These are phyloP conservation scores for Andrena haemorrhoa DNA, from an alignment of 2,888 invertebrate genomes.

Conservation along the genomic window DNA sequence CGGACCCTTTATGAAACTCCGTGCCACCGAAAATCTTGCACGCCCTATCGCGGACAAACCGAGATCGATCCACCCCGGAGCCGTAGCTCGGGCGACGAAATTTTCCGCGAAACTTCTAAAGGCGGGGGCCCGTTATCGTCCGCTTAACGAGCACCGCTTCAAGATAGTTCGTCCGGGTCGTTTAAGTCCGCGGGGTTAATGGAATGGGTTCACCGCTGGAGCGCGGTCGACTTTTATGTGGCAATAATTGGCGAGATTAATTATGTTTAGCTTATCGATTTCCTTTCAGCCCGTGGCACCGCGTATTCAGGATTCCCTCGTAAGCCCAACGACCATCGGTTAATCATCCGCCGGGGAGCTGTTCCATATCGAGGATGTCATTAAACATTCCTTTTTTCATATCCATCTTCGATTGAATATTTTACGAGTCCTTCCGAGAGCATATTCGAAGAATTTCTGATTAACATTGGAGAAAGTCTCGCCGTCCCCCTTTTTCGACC, in stretches of 20 bases:
- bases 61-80: conserved; percentile 25
- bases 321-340: neutral
- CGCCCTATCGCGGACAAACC: conserved; percentile 7
- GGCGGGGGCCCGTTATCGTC: conserved; percentile 46
- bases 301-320: neutral
- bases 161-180: conserved; percentile 33
- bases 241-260: conserved; percentile 52
- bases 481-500: neutral
- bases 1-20: conserved; percentile 25
- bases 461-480: conserved; percentile 29
- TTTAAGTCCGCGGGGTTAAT: conserved; percentile 41
- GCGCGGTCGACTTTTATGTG: conserved; percentile 38
- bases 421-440: conserved; percentile 34
- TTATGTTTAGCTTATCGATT: conserved; percentile 50
- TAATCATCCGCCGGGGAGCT: neutral
- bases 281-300: neutral
- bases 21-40: conserved; percentile 46
- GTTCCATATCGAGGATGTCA: conserved; percentile 21
- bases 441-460: conserved; percentile 28
- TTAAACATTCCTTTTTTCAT: conserved; percentile 45
- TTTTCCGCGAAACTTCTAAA: conserved; percentile 47
- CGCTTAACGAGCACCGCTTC: conserved; percentile 52
- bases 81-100: conserved; percentile 41
- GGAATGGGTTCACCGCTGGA: conserved; percentile 26
- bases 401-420: conserved; percentile 54